A percentile compares a stretch with the other conserved stretches of the same genome.
phyloP scores from a whole-genome alignment of 2,797 vertebrate species.

The Lithobates pipiens region DNA sequence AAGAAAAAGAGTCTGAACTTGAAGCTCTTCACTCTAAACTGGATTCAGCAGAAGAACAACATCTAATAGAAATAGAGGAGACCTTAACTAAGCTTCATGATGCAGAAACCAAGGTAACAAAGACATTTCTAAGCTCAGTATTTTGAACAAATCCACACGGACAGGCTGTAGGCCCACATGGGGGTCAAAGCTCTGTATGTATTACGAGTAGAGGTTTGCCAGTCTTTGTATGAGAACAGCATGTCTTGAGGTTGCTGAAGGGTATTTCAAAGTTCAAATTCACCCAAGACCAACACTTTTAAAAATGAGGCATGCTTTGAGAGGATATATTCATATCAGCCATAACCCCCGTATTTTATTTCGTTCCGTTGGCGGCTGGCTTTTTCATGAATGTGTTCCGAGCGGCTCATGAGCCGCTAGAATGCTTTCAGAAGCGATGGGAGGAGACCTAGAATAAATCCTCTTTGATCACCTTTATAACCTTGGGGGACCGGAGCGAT shows the following conservation, averaged over 20 bases:
- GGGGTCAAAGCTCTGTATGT: slow-evolving; percentile 65
- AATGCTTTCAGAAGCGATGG: too few species aligned
- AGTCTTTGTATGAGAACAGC: slow-evolving; percentile 76
- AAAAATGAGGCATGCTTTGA: too few species aligned
- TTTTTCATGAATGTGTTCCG: too few species aligned
- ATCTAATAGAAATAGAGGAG: slow-evolving; percentile 97
- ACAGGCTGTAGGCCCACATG: slow-evolving; percentile 75
- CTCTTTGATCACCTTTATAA: too few species aligned
- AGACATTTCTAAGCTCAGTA: slow-evolving; percentile 78
- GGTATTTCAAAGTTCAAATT: background rate
- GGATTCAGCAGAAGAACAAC: slow-evolving; percentile 90
- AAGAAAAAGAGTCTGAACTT: slow-evolving; percentile 87
- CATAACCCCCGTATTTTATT: too few species aligned
- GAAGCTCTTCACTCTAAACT: slow-evolving; percentile 82
- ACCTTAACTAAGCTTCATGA: slow-evolving; percentile 90
- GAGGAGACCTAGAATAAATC: too few species aligned
- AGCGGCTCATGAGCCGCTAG: too few species aligned
- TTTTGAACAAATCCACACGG: slow-evolving; percentile 79
- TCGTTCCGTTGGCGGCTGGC: too few species aligned
- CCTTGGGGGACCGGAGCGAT: too few species aligned
- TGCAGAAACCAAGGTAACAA: slow-evolving; percentile 89
- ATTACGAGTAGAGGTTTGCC: slow-evolving; percentile 82
- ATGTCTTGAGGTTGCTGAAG: slow-evolving; percentile 79
- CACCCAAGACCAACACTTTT: too few species aligned
- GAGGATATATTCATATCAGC: too few species aligned